Conservation (phyloP, 2,113 vertebrate species). For the Xenopus laevis region DNA sequence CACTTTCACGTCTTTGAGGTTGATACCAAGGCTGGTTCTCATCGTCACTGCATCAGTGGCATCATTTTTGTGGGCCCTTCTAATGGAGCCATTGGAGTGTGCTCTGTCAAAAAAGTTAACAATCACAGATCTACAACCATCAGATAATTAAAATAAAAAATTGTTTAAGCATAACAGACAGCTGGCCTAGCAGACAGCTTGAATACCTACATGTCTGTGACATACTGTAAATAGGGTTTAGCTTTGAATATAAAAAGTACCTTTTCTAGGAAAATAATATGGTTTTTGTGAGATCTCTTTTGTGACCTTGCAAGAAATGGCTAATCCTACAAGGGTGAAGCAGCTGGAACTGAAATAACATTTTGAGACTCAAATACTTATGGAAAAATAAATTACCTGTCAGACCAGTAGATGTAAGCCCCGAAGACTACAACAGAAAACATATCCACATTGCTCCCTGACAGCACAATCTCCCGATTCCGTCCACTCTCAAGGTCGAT, state of each 20-base stretch:
- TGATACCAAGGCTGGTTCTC: constrained; percentile 92
- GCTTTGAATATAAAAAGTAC: constrained; percentile 55
- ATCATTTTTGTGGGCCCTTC: constrained; percentile 88
- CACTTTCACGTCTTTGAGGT: constrained; percentile 94
- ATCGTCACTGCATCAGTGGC: constrained; percentile 83
- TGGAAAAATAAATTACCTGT: constrained; percentile 98
- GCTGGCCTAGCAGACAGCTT: constrained; percentile 48
- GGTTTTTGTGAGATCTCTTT: constrained; percentile 52
- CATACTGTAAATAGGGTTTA: constrained; percentile 49
- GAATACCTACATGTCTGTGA: constrained; percentile 49
- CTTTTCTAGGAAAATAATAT: constrained; percentile 51
- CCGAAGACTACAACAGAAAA: constrained; percentile 97
- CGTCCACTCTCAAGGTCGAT: constrained; percentile 97
- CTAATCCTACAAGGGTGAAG: constrained; percentile 71
- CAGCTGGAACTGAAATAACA: constrained; percentile 65
- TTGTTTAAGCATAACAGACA: constrained; percentile 55
- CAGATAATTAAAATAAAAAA: constrained; percentile 58
- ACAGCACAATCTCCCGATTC: constrained; percentile 91
- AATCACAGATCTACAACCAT: constrained; percentile 60
- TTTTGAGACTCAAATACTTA: constrained; percentile 70
- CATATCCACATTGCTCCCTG: constrained; percentile 93
- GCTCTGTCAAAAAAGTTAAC: constrained; percentile 76
- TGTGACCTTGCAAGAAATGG: constrained; percentile 62
- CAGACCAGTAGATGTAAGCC: constrained; percentile 99
- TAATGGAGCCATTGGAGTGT: constrained; percentile 93